Base-by-base conservation (phyloP, 1,140 invertebrate genomes). In the Palaemon carinicauda region DNA sequence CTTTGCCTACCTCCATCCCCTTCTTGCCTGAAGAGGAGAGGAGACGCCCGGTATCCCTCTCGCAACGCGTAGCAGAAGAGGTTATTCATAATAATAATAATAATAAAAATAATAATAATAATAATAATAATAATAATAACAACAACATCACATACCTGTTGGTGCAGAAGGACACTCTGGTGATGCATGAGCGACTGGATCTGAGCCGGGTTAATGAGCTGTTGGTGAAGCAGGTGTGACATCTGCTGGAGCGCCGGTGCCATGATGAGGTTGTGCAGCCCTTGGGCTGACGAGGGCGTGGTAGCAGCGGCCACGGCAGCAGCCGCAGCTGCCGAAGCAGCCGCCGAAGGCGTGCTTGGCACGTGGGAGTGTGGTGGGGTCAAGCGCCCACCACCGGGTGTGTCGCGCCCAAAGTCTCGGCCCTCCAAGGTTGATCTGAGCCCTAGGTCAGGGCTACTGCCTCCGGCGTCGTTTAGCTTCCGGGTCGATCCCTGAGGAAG, bases 111-210 rank as follows among this genome's bases (percentile, higher is more conserved):
- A n/a, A n/a, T n/a, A n/a, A n/a, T n/a, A n/a, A n/a, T n/a, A n/a
- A n/a, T n/a, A n/a, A n/a, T n/a, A n/a, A n/a, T n/a, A n/a, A n/a
- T n/a, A n/a, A n/a, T n/a, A n/a, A n/a, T n/a, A n/a, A n/a, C n/a
- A n/a, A n/a, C n/a, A n/a, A n/a, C n/a, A n/a, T n/a, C n/a, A n/a
- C 74, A 78, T 53, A 83, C 87, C 87, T 88, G 87, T 50, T 88
- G 87, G 56, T 88, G 87, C 27, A 88, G 56, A 56, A 88, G 77
- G 0, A 88, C 79, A 10, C 56, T 83, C 75, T 88, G 87, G 80
- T 88, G 87, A 54, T 88, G 87, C 87, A 88, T 88, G n/a, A 88
- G 82, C 17, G 87, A 88, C 87, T 88, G 82, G 15, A 88, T 88
- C 87, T 88, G 87, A 0, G 87, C 81, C 0, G 87, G 87, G 33